phyloP scores from a whole-genome alignment of 2,113 vertebrate genomes.

The Oostethus manadensis region DNA sequence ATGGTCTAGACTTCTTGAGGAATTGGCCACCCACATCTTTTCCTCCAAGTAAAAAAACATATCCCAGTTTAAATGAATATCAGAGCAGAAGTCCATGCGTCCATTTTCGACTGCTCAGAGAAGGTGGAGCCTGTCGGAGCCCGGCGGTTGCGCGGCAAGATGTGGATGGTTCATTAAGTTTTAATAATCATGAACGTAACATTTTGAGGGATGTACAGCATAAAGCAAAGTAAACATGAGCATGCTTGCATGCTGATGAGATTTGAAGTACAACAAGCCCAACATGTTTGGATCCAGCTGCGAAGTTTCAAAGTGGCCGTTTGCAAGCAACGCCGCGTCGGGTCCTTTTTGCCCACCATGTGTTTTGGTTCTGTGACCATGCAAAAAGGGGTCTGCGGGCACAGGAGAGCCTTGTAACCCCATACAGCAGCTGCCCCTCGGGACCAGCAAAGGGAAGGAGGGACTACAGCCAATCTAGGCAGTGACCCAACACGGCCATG shows the following conservation, averaged over 20 bases:
- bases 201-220: not conserved
- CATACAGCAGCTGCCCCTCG: slow-evolving; percentile 45
- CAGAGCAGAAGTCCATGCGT: not conserved
- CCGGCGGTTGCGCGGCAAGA: not conserved
- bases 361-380: slow-evolving; percentile 29
- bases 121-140: no score
- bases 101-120: no score
- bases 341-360: slow-evolving; percentile 30
- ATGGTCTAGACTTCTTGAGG: not conserved
- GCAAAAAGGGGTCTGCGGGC: slow-evolving; percentile 26
- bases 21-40: no score
- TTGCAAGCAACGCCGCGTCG: slow-evolving; percentile 35
- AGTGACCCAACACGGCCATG: slow-evolving; percentile 16
- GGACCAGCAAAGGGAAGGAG: slow-evolving; percentile 18
- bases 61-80: slow-evolving; percentile 4
- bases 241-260: not conserved
- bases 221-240: not conserved
- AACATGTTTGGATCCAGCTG: slow-evolving; percentile 7
- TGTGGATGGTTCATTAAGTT: slow-evolving; percentile 10
- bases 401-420: slow-evolving; percentile 51
- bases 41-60: not conserved
- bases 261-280: not conserved
- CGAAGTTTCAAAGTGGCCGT: slow-evolving; percentile 15
- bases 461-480: slow-evolving; percentile 25
- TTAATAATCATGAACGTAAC: not conserved